Percentiles rank a stretch among this genome's conserved stretches.
phyloP scores from a whole-genome alignment of 1,140 invertebrate genomes.

The Drosophila melanogaster region DNA sequence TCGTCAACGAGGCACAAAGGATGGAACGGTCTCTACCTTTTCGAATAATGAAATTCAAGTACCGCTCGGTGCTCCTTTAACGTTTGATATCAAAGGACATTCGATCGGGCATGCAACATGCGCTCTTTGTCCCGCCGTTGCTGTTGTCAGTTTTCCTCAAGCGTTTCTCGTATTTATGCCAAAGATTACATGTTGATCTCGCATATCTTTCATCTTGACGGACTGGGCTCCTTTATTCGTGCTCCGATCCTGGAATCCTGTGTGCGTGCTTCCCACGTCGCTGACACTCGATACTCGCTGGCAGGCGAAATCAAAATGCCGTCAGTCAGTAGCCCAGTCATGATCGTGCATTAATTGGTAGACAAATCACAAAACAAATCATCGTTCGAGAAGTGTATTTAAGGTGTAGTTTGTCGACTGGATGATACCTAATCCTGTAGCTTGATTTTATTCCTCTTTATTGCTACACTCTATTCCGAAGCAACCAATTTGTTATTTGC shows the following conservation, averaged over 20 bases:
- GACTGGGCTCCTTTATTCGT: constrained; percentile 32
- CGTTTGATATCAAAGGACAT: constrained; percentile 81
- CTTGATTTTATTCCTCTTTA: background rate
- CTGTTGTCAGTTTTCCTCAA: constrained; percentile 68
- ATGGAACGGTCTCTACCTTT: constrained; percentile 51
- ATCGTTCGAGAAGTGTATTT: constrained; percentile 19
- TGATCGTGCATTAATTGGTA: constrained; percentile 73
- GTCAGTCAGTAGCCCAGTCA: constrained; percentile 64
- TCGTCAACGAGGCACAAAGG: constrained; percentile 19
- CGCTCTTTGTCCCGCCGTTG: constrained; percentile 58
- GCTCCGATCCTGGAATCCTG: constrained; percentile 41
- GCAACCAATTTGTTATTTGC: background rate
- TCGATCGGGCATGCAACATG: constrained; percentile 79
- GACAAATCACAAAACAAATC: constrained; percentile 29
- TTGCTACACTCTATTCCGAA: background rate
- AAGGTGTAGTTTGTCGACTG: background rate
- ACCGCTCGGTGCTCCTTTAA: constrained; percentile 67
- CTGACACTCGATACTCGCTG: constrained; percentile 62
- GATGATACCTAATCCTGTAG: background rate
- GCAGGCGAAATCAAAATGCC: constrained; percentile 70
- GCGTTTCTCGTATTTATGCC: constrained; percentile 72
- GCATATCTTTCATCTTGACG: constrained; percentile 78
- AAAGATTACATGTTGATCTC: constrained; percentile 82
- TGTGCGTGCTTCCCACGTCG: constrained; percentile 78
- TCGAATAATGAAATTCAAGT: constrained; percentile 81